Percentiles rank a stretch among this genome's conserved stretches.
These are phyloP conservation scores for Pyrrhia umbra DNA, from an alignment of 2,888 invertebrate genomes.

Conservation along the genomic window DNA sequence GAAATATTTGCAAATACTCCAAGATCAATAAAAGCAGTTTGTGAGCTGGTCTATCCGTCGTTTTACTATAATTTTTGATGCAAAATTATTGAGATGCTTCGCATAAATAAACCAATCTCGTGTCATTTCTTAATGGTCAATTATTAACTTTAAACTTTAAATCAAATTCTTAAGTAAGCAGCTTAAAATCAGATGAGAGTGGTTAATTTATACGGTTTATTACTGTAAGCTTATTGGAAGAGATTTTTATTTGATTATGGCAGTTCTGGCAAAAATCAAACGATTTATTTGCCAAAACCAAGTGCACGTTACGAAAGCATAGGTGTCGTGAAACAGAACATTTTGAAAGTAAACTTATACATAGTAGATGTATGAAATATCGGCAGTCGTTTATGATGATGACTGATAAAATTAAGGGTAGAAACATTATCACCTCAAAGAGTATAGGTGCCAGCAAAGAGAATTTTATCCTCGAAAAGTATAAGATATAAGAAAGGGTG, in stretches of 20 bases:
- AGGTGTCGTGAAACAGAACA: constrained; percentile 3
- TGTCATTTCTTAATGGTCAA: too few relatives aligned
- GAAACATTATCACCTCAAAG: constrained; percentile 41
- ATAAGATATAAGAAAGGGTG: constrained; percentile 59
- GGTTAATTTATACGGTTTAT: constrained; percentile 9
- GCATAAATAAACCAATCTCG: too few relatives aligned
- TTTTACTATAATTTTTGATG: too few relatives aligned
- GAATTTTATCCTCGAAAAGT: constrained; percentile 55
- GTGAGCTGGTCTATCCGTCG: too few relatives aligned
- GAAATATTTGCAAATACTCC: neutral
- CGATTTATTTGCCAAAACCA: constrained; percentile 5
- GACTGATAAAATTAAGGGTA: constrained; percentile 15
- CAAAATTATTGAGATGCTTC: too few relatives aligned
- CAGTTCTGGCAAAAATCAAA: neutral
- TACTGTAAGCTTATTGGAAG: neutral
- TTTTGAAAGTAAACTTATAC: neutral
- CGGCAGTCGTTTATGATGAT: constrained; percentile 6
- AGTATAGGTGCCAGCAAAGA: constrained; percentile 58
- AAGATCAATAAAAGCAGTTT: neutral
- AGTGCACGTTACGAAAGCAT: constrained; percentile 21
- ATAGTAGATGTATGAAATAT: neutral
- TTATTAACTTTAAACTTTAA: neutral
- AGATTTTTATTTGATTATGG: neutral
- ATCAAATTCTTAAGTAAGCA: too few relatives aligned
- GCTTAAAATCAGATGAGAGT: too few relatives aligned